phyloP scores from a whole-genome alignment of 2,113 vertebrate species.

The Epinephelus moara region DNA sequence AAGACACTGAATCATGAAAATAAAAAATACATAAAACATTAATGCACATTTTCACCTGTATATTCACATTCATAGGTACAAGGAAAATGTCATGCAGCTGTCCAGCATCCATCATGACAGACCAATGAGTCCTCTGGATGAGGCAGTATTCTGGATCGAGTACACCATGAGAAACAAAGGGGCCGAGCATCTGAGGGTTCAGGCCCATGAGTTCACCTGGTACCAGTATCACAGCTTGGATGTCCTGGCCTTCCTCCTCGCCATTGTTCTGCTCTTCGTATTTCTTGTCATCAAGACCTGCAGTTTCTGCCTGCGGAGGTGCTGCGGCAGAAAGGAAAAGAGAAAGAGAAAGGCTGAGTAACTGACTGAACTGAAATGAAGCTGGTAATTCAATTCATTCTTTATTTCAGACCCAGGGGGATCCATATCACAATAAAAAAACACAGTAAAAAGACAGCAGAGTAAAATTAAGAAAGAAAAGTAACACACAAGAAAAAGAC shows the following conservation, averaged over 20 bases:
- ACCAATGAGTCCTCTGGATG: constrained; percentile 86
- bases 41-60: background rate
- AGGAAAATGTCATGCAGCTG: constrained; percentile 86
- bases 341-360: constrained; percentile 69
- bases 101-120: constrained; percentile 92
- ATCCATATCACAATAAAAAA: too few relatives aligned
- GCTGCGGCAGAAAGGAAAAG: constrained; percentile 54
- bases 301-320: constrained; percentile 75
- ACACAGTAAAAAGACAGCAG: too few relatives aligned
- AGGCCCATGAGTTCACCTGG: constrained; percentile 68
- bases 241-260: too few relatives aligned
- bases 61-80: constrained; percentile 82
- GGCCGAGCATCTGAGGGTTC: constrained; percentile 89
- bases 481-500: too few relatives aligned
- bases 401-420: too few relatives aligned
- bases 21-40: background rate
- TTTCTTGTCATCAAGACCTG: constrained; percentile 79
- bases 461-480: too few relatives aligned
- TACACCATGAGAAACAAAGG: constrained; percentile 93
- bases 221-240: constrained; percentile 56
- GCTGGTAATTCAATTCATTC: too few relatives aligned
- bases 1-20: background rate
- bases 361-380: background rate
- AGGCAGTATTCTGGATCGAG: constrained; percentile 94
- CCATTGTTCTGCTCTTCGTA: too few relatives aligned